Evolutionary conservation across 2,113 vertebrate species (phyloP).

Genomic region (Eulacestoma nigropectus): DNA sequence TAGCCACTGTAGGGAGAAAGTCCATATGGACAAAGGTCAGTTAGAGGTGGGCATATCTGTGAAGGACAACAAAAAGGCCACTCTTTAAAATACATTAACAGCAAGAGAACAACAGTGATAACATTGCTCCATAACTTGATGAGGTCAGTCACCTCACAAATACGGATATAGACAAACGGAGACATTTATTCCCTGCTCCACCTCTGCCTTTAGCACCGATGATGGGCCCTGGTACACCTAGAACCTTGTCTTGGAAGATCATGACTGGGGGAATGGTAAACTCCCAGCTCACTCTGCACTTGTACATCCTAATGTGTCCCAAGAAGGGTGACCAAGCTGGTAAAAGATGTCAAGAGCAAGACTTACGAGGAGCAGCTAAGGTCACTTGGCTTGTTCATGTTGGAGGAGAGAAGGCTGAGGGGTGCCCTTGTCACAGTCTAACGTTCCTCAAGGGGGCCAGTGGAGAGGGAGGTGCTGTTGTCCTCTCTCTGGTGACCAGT

Average conservation of each 20-base stretch:
- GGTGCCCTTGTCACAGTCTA: not conserved
- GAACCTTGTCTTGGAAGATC: not conserved
- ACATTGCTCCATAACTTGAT: not conserved
- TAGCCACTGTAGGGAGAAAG: not conserved
- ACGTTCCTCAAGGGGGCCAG: not conserved
- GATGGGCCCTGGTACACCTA: no score
- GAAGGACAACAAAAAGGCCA: not conserved
- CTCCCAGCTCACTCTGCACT: not conserved
- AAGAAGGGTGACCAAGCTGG: not conserved
- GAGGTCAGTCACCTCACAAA: not conserved
- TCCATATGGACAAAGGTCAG: not conserved
- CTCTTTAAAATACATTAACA: not conserved
- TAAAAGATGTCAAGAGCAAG: not conserved
- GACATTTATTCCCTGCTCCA: not conserved
- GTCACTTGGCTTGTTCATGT: not conserved
- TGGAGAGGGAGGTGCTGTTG: accelerated
- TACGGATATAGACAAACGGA: not conserved
- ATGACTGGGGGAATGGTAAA: not conserved
- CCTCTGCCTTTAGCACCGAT: not conserved
- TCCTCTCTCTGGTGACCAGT: not conserved
- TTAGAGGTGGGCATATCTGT: not conserved
- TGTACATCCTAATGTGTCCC: not conserved
- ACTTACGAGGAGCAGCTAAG: not conserved
- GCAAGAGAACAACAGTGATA: not conserved
- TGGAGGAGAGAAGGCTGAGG: not conserved